Conservation (phyloP, 2,113 vertebrate genomes). For the Rhinolophus ferrumequinum region DNA sequence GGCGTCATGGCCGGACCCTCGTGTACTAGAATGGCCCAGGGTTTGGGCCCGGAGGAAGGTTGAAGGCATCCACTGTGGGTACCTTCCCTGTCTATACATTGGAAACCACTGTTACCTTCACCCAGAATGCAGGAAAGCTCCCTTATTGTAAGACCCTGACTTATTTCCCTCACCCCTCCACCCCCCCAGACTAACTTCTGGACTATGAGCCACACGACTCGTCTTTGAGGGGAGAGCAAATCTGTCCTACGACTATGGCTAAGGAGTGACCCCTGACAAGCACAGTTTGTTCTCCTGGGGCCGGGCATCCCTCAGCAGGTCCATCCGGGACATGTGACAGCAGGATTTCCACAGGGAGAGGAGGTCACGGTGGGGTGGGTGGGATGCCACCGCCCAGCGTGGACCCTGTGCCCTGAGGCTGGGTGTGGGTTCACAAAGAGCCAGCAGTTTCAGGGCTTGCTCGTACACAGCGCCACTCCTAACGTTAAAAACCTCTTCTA, state of each 20-base stretch:
- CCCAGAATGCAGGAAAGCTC: background rate
- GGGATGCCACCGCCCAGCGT: background rate
- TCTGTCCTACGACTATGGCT: background rate
- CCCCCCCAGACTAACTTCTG: background rate
- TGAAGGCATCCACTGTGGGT: background rate
- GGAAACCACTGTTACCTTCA: background rate
- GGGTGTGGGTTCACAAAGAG: background rate
- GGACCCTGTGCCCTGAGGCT: background rate
- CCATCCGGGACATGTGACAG: background rate
- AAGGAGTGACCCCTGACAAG: background rate
- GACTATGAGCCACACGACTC: background rate
- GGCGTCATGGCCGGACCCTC: background rate
- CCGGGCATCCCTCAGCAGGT: background rate
- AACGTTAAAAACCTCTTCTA: constrained; percentile 62
- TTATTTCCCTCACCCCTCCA: background rate
- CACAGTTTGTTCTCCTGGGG: background rate
- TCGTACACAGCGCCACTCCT: background rate
- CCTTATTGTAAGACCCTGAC: background rate
- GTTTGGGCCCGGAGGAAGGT: background rate
- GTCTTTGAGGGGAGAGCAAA: background rate
- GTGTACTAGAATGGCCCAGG: background rate
- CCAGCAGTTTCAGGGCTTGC: background rate
- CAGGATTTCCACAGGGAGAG: background rate
- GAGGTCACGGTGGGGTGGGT: background rate
- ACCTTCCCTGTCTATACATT: background rate